Evolutionary conservation across 2,113 vertebrate genomes (phyloP), one percentile per base, ranked within the genome.

Genomic region (Lota lota): DNA sequence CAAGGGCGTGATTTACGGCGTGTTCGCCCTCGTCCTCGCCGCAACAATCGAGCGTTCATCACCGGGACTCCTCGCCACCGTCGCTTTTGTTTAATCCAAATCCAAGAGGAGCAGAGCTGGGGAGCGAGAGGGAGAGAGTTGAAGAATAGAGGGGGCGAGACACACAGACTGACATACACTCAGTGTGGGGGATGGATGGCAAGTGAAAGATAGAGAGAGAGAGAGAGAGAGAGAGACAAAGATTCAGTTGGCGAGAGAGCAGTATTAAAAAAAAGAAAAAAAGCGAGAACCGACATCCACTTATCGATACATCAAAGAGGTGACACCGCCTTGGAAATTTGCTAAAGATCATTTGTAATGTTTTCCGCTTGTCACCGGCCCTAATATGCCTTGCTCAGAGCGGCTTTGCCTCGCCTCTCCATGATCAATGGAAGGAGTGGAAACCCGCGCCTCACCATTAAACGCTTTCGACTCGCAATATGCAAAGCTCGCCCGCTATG

Each of bases 361-460:
- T 87, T 90, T 85, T 83, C 80, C 76, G 73, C 86, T 88, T 91
- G 89, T 92, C 91, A 83, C 68, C 61, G 72, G 83, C 85, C 84
- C 76, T 88, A 90, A 90, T 90, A 85, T 40, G 67, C 77, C 75
- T 68, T 74, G 82, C 80, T 91, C 86, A 79, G 85, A 81, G 87
- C 88, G 79, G 89, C 70, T 79, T 8, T 47, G 40, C 40, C 78
- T 70, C 79, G 4, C 77, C 60, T 81, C 83, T 76, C 67, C 73
- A 88, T 91, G 88, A 93, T 84, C 90, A 92, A 93, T 93, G 77
- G 72, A 76, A 74, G 58, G 50, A 67, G 57, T 66, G 87, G 73
- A 82, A 33, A 78, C 69, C 78, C 81, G 85, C 81, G 84, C 90
- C 87, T 93, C 91, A 82, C 81, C 80, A 79, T 92, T 93, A 91